phyloP scores from a whole-genome alignment of 2,888 invertebrate genomes.

The Argyra leucocephala region DNA sequence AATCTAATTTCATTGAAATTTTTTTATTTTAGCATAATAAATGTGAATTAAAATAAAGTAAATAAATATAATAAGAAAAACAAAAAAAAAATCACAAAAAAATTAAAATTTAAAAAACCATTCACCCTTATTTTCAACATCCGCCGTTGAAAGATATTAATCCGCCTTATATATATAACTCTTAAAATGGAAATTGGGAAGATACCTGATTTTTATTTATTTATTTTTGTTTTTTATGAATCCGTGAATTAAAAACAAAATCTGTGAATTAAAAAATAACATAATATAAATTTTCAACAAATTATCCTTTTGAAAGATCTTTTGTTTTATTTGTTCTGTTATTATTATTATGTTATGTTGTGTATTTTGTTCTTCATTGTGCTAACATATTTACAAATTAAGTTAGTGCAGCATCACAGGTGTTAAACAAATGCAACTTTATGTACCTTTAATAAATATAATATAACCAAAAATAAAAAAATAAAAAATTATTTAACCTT shows the following conservation, averaged over 20 bases:
- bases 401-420: constrained; percentile 4
- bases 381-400: constrained; percentile 1
- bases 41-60: background rate
- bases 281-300: constrained; percentile 3
- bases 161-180: background rate
- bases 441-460: background rate
- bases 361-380: background rate
- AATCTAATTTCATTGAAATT: constrained; percentile 2
- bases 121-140: background rate
- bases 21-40: background rate
- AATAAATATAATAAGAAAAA: background rate
- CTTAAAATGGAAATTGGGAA: constrained; percentile 6
- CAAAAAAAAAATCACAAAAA: background rate
- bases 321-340: background rate
- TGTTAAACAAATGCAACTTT: constrained; percentile 3
- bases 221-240: background rate
- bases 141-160: background rate
- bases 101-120: background rate
- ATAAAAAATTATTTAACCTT: background rate
- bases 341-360: background rate
- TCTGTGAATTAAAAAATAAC: constrained; percentile 4
- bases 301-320: background rate
- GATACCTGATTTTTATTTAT: background rate
- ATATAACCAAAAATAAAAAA: no score
- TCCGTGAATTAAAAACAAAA: background rate